A percentile compares a stretch with the other conserved stretches of the same genome.
phyloP scores from a whole-genome alignment of 2,888 invertebrate species.

The Trichopria drosophilae region DNA sequence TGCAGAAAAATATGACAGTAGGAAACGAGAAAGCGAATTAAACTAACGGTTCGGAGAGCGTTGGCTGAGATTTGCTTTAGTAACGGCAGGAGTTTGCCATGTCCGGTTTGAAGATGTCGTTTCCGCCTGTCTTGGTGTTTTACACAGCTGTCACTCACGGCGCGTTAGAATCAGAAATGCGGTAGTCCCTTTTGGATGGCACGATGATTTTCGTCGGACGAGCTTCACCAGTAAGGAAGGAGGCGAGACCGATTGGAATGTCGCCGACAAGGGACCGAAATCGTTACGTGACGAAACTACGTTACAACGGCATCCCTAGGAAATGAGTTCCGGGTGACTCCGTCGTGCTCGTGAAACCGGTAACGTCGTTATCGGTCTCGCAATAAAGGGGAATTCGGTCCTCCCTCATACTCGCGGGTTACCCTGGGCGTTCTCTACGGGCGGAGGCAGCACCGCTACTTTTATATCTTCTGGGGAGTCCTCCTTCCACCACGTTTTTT shows the following conservation, averaged over 20 bases:
- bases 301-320: slow-evolving; percentile 35
- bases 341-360: slow-evolving; percentile 8
- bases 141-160: slow-evolving; percentile 1
- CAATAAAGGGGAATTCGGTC: slow-evolving; percentile 15
- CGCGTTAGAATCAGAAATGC: slow-evolving; percentile 1
- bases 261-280: slow-evolving; percentile 26
- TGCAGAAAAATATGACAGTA: no score
- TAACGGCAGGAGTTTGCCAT: slow-evolving; percentile 49
- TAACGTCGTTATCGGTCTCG: slow-evolving; percentile 11
- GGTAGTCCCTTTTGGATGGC: not conserved
- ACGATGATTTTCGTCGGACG: slow-evolving; percentile 6
- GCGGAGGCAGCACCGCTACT: not conserved
- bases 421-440: not conserved
- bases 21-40: slow-evolving; percentile 15
- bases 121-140: slow-evolving; percentile 51
- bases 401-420: slow-evolving; percentile 12
- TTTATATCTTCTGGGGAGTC: not conserved
- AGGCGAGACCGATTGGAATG: not conserved
- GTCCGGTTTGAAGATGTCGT: slow-evolving; percentile 54
- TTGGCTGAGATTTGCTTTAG: slow-evolving; percentile 30
- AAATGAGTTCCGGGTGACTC: slow-evolving; percentile 25
- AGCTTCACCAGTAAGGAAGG: not conserved
- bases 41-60: slow-evolving; percentile 9
- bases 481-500: no score
- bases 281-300: slow-evolving; percentile 53